Base-by-base conservation (phyloP, 2,888 invertebrate genomes). In the Coecobrya sp. region DNA sequence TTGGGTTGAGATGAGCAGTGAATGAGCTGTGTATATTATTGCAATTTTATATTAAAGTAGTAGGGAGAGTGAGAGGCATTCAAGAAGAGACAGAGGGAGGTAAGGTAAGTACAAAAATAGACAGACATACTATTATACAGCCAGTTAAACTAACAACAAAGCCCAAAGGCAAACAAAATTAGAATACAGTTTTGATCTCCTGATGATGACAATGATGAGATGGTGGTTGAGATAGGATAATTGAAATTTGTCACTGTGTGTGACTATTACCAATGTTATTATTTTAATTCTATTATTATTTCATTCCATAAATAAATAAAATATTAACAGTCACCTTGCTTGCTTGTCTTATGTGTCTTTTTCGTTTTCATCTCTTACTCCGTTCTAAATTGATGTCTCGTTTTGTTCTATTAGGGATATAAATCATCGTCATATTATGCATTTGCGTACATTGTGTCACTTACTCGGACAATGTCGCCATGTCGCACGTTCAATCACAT, bases 21-120 rank as follows among this genome's bases (percentile, higher is more conserved):
- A 25, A 49, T 76, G 45, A 49, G 45, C 49, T 36, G n/a, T 36
- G n/a, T 49, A 76, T 76, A 76, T 49, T 76, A 76, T 49, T 11
- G 22, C 49, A 76, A 76, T 36, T 73, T 76, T 76, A 76, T 76
- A 76, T 45, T 76, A 76, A 76, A 73, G 73, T 45, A 76, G 49
- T 45, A 76, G 49, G 25, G 13, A 76, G 45, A 49, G 70, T n/a
- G 70, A 70, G 70, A 70, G 70, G 70, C 0, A 25, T 5, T 10
- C 0, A 22, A 62, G 22, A 8, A 7, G 5, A 27, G 0, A 8
- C 42, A 36, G 42, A 42, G 42, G 70, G 70, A 42, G 70, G 70
- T 70, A 70, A 70, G 36, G 30, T 70, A 36, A 70, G 19, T 36
- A 19, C 42, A 19, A 68, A 68, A 68, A 30, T 68, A 27, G 59